Evolutionary conservation across 2,113 vertebrate species (phyloP), one percentile per base, ranked within the genome.

Genomic region (Halichoerus grypus): DNA sequence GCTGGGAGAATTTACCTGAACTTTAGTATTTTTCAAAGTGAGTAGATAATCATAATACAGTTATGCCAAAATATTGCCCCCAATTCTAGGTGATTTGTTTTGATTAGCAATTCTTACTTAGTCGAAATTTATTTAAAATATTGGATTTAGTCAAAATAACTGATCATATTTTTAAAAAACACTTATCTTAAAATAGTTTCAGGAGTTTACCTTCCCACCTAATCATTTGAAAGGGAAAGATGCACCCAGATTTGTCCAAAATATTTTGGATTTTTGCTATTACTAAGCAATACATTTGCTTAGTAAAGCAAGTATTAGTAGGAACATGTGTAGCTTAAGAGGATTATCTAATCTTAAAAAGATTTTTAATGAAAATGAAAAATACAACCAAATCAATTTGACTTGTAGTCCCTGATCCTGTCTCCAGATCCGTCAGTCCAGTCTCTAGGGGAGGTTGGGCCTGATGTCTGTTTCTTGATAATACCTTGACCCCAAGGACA

Each of bases 91-190:
- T 49, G 53, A 22, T 51, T 84, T 46, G 28, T 63, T 72, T 72
- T 19, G 46, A 51, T 14, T n/a, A 22, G 31, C 67, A 51, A 5
- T 81, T 71, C 57, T 94, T 84, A 59, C 42, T 76, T 74, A 74
- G 26, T 12, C n/a, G 65, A 55, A 51, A 49, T 24, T 53, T 39
- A 74, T 81, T 93, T 92, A 22, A 49, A 88, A 18, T 6, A 55
- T 51, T 80, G 28, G 31, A 69, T 55, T 97, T 80, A 89, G 26
- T 90, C 13, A 88, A 63, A 90, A 76, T 82, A 86, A 63, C 33
- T 57, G 42, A 61, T 57, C 9, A 4, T 72, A 26, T 22, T 74
- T 88, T 61, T 76, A 11, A 87, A 74, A 79, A 88, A 69, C 9
- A 36, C 72, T 63, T 51, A 24, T 86, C 88, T 57, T 31, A 31